Conservation (phyloP, 2,888 invertebrate genomes). For the Eutolmus rufibarbis region DNA sequence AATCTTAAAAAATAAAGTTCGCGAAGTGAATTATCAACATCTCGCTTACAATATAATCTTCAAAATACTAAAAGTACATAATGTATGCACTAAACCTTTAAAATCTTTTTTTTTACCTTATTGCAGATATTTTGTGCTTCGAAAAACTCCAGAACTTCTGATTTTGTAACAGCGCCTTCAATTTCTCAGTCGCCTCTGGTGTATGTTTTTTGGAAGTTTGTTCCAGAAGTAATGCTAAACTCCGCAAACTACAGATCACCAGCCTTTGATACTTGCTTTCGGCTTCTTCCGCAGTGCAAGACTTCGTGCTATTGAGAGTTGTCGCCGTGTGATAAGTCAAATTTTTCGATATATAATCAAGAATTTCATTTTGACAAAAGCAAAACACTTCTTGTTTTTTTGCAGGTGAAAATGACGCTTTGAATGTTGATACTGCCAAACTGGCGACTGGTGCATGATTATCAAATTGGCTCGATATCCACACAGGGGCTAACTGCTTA, state of each 20-base stretch:
- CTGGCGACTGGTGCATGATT: slow-evolving; percentile 84
- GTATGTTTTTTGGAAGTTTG: slow-evolving; percentile 65
- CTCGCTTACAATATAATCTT: too few species aligned
- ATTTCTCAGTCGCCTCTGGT: slow-evolving; percentile 65
- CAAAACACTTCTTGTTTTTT: slow-evolving; percentile 81
- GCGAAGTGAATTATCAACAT: too few species aligned
- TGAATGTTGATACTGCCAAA: slow-evolving; percentile 72
- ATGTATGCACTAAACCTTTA: background rate
- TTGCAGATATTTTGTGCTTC: slow-evolving; percentile 65
- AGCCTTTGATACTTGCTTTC: slow-evolving; percentile 74
- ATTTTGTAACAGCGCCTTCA: slow-evolving; percentile 67
- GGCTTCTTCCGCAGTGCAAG: slow-evolving; percentile 70
- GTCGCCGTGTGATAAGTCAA: slow-evolving; percentile 69
- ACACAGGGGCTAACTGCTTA: slow-evolving; percentile 78
- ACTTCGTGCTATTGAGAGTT: slow-evolving; percentile 66
- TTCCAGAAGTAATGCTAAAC: slow-evolving; percentile 70
- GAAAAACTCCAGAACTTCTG: slow-evolving; percentile 77
- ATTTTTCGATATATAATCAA: slow-evolving; percentile 76
- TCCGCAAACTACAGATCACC: slow-evolving; percentile 71
- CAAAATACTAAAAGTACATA: too few species aligned
- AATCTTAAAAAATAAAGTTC: too few species aligned
- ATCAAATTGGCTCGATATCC: slow-evolving; percentile 87
- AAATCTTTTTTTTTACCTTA: slow-evolving; percentile 54
- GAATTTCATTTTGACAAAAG: slow-evolving; percentile 83
- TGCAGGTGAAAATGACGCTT: slow-evolving; percentile 77